Evolutionary conservation across 2,888 invertebrate genomes (phyloP).

Genomic region (Leptopilina syphax): DNA sequence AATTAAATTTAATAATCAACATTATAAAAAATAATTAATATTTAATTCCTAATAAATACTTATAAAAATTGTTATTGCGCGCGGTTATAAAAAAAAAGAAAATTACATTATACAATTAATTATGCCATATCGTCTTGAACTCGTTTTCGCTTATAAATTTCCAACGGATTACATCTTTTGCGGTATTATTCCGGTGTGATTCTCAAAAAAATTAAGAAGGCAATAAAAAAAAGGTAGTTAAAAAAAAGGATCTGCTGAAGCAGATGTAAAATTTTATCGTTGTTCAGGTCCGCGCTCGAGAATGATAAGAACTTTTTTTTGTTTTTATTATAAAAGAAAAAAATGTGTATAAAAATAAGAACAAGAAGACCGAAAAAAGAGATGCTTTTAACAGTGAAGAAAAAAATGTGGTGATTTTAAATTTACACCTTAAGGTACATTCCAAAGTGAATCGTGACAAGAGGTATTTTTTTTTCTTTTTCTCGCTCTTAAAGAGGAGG

Average conservation of each 20-base stretch:
- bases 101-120: too few relatives aligned
- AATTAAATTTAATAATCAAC: not conserved
- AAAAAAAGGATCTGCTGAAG: not conserved
- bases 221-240: slow-evolving; percentile 16
- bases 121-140: not conserved
- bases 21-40: not conserved
- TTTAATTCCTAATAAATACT: not conserved
- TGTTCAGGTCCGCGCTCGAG: not conserved
- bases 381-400: not conserved
- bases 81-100: not conserved
- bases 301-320: slow-evolving; percentile 24
- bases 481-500: not conserved
- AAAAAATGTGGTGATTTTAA: slow-evolving; percentile 23
- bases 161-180: slow-evolving; percentile 6
- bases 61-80: not conserved
- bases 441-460: slow-evolving; percentile 25
- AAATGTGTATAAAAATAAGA: not conserved
- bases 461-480: not conserved
- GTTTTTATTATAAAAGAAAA: not conserved
- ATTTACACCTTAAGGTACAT: slow-evolving; percentile 36
- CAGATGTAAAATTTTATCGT: slow-evolving; percentile 28
- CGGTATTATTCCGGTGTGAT: not conserved
- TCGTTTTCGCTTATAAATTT: not conserved
- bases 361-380: slow-evolving; percentile 17
- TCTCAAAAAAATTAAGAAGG: slow-evolving; percentile 11